Evolutionary conservation across 2,113 vertebrate species (phyloP), one percentile per base, ranked within the genome.

Genomic region (Paramisgurnus dabryanus): DNA sequence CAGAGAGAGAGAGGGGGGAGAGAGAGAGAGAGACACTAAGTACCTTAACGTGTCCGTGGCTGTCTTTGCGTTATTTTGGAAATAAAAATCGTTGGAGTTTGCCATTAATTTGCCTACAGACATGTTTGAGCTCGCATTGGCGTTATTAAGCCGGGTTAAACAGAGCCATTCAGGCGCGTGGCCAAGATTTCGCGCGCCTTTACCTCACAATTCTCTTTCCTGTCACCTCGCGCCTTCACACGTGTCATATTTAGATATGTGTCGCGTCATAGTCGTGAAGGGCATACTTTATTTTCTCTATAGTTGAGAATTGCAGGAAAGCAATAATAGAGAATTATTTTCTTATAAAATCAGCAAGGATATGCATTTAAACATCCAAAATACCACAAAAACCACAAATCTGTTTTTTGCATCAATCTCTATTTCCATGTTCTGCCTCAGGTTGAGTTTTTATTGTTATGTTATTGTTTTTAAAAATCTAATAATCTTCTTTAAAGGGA

Each of bases 61-160:
- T 63, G 41, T 75, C 34, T 17, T 53, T 55, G 68, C 8, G 11
- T 49, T 68, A 60, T 73, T 73, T 60, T 60, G 55, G 55, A 60
- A 73, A 60, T 40, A 60, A 41, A 13, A n/a, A 1, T 60, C 15
- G 71, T 73, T n/a, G 18, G 0, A 73, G 55, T 60, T 73, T 73
- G 55, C 71, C 0, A 43, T 60, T 73, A 22, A 60, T 73, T 73
- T 73, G 55, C 60, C 40, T 73, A 6, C 40, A 58, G 71, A 57
- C 55, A 73, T n/a, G 71, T 41, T 45, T 7, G 71, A 73, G 71
- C 71, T 73, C 40, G 68, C 22, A 55, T 22, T 40, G 47, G 22
- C 27, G 40, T 45, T 73, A 73, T 60, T 45, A 73, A 60, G 39
- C 70, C 40, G 58, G 41, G 58, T 75, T 75, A 63, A 64, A 75